Conservation (phyloP, 2,113 vertebrate genomes). For the Leptobrachium ailaonicum region DNA sequence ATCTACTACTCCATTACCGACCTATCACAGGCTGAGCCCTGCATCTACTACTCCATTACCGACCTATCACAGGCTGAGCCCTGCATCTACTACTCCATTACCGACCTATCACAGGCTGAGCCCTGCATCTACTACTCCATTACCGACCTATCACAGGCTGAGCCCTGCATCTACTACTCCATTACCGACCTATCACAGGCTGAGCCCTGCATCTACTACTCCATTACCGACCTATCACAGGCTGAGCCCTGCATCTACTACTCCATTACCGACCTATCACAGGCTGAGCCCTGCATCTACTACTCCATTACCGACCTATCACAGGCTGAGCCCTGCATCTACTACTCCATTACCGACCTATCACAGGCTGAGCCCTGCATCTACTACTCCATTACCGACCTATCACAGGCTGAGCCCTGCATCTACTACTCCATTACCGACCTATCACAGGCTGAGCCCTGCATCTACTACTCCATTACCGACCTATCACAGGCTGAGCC, state of each 20-base stretch:
- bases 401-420: too few relatives aligned
- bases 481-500: conserved; percentile 4
- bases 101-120: conserved; percentile 7
- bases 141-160: conserved; percentile 3
- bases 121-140: too few relatives aligned
- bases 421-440: not conserved
- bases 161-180: too few relatives aligned
- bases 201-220: too few relatives aligned
- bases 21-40: conserved; percentile 4
- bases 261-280: not conserved
- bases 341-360: not conserved
- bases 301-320: not conserved
- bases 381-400: not conserved
- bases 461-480: not conserved
- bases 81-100: too few relatives aligned
- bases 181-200: not conserved
- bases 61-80: conserved; percentile 4
- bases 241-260: too few relatives aligned
- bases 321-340: too few relatives aligned
- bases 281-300: too few relatives aligned
- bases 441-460: conserved; percentile 4
- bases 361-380: too few relatives aligned
- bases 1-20: not conserved
- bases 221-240: not conserved
- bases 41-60: not conserved